phyloP scores from a whole-genome alignment of 2,113 vertebrate species.

The Girardinichthys multiradiatus region DNA sequence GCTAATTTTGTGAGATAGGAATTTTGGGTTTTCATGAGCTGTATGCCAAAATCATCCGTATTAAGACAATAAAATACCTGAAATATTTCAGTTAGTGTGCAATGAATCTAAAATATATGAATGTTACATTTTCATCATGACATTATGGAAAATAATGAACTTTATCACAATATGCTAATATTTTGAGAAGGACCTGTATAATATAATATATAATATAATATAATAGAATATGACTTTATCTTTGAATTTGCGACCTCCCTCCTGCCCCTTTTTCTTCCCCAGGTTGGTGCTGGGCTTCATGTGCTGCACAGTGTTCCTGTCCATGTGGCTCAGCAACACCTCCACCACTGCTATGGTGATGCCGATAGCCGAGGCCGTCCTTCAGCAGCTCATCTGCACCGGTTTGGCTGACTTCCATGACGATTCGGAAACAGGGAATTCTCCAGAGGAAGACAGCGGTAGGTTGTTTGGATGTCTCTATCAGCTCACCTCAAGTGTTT shows the following conservation, averaged over 20 bases:
- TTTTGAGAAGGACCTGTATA: neutral
- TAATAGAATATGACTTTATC: no score
- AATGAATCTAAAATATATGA: no score
- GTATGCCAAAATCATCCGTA: no score
- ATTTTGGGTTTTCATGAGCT: no score
- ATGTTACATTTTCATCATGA: no score
- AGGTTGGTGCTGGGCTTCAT: slow-evolving; percentile 98
- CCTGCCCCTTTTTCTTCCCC: neutral
- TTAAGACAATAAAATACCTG: no score
- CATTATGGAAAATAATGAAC: no score
- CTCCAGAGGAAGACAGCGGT: slow-evolving; percentile 65
- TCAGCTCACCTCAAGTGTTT: neutral
- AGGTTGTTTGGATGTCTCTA: neutral
- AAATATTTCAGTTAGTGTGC: no score
- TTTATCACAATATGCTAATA: neutral
- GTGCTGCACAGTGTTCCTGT: slow-evolving; percentile 94
- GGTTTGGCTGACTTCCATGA: slow-evolving; percentile 81
- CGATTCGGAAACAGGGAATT: slow-evolving; percentile 77
- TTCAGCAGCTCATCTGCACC: slow-evolving; percentile 91
- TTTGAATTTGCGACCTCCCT: no score
- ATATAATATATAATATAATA: no score
- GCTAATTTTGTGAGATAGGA: no score
- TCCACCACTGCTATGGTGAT: slow-evolving; percentile 99
- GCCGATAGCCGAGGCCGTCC: slow-evolving; percentile 96
- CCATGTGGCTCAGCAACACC: slow-evolving; percentile 99